A percentile compares a stretch with the other conserved stretches of the same genome.
phyloP scores from a whole-genome alignment of 2,113 vertebrate species.

The Physeter macrocephalus region DNA sequence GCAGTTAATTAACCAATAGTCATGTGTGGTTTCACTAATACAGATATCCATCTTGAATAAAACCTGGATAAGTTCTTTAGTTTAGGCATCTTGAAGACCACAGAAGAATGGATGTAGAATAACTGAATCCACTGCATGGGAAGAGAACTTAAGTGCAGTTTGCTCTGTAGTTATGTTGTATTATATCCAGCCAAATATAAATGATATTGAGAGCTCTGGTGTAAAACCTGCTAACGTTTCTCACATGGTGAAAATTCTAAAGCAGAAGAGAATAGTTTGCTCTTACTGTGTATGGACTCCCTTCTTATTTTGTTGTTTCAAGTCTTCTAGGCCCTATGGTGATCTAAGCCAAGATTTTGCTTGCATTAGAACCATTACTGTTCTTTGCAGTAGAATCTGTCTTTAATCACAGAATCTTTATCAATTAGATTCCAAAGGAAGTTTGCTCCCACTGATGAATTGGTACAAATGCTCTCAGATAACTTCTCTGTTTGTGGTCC shows the following conservation, averaged over 20 bases:
- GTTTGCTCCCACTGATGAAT: neutral
- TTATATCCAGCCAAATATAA: neutral
- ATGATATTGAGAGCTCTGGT: neutral
- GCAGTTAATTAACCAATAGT: neutral
- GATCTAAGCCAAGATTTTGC: neutral
- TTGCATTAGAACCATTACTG: neutral
- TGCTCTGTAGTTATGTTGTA: neutral
- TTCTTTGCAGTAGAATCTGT: neutral
- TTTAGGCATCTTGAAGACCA: neutral
- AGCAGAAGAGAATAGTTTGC: neutral
- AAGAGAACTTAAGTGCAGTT: neutral
- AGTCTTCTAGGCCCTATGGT: neutral
- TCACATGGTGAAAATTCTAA: neutral
- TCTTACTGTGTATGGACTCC: neutral
- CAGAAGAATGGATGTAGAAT: neutral
- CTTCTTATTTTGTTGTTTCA: constrained; percentile 25
- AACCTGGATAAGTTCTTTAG: neutral
- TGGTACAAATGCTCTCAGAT: neutral
- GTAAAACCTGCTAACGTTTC: neutral
- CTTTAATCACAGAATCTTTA: neutral
- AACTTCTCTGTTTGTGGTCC: neutral
- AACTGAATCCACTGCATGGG: neutral
- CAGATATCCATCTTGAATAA: neutral
- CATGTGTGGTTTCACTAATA: neutral
- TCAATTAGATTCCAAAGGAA: neutral